phyloP scores from a whole-genome alignment of 35 echinoderm and acorn worm species.

The Strongylocentrotus purpuratus region DNA sequence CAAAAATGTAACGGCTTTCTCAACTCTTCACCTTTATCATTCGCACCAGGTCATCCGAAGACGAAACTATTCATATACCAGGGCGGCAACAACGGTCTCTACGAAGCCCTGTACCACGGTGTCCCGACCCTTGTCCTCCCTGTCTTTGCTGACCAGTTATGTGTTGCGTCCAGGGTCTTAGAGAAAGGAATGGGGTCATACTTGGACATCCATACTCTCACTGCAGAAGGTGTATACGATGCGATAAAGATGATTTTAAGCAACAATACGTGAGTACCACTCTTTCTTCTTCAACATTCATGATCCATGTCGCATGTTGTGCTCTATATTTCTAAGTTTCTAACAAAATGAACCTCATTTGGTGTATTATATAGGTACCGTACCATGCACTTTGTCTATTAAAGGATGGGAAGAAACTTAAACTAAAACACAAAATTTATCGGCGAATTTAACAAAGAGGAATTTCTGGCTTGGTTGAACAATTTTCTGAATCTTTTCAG shows the following conservation, averaged over 20 bases:
- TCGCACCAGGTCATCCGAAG: slow-evolving; percentile 49
- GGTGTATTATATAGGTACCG: too few relatives aligned
- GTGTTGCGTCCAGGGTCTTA: slow-evolving; percentile 11
- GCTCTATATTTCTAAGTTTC: too few relatives aligned
- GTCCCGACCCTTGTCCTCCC: slow-evolving; percentile 63
- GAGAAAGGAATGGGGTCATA: slow-evolving; percentile 51
- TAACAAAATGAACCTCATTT: too few relatives aligned
- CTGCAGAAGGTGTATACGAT: not conserved
- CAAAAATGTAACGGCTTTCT: too few relatives aligned
- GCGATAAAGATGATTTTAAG: not conserved
- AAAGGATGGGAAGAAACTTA: too few relatives aligned
- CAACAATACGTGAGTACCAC: slow-evolving; percentile 11
- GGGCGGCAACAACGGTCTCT: slow-evolving; percentile 80
- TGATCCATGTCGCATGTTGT: too few relatives aligned
- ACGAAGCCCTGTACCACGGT: slow-evolving; percentile 80
- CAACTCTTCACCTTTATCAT: not conserved
- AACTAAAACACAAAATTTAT: too few relatives aligned
- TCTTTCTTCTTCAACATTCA: not conserved
- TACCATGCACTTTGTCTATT: too few relatives aligned
- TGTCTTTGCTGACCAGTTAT: slow-evolving; percentile 65
- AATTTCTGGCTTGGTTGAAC: too few relatives aligned
- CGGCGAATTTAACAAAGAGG: too few relatives aligned
- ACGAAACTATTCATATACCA: slow-evolving; percentile 74
- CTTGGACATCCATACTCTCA: not conserved
- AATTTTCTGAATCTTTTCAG: too few relatives aligned